Evolutionary conservation across 2,888 invertebrate genomes (phyloP), one percentile per base, ranked within the genome.

Genomic region (Drosophila neotestacea): DNA sequence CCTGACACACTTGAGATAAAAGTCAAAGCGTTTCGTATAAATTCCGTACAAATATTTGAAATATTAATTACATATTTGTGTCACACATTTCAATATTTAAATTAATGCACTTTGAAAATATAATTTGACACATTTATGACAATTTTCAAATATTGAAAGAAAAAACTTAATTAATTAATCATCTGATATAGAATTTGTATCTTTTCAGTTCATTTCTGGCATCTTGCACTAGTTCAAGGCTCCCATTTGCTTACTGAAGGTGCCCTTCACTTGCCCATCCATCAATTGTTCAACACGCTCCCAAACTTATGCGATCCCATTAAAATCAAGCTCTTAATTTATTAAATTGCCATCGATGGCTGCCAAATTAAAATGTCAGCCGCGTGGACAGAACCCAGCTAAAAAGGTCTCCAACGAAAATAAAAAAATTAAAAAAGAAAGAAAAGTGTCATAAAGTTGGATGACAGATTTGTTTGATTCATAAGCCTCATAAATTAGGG

Each of bases 291-390:
- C 76, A 70, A 70, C 83, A 73, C 82, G 67, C 60, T 60, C 47
- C 11, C 11, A 39, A 30, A 47, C 63, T 63, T 58, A 65, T 60
- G 61, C 68, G 73, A 73, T 60, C 67, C 79, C 87, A 83, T 85
- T 87, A 81, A 82, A 79, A 73, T 64, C 68, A 72, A 65, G 73
- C 72, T 55, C 41, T 59, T 73, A 79, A 84, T 84, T 84, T 84
- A 84, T 84, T 77, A 74, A 85, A 79, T 73, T 82, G 77, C 62
- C 85, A 82, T 88, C 83, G 88, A 88, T 88, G 75, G 67, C 88
- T 88, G 85, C 80, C 84, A 88, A 85, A 86, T 86, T 88, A 88
- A 86, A 88, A 87, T 86, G 89, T 86, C 87, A 88, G 73, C 78
- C 63, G 65, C 77, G 73, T 59, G 58, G 66, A 73, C 75, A 75